Evolutionary conservation across 2,888 invertebrate species (phyloP), one percentile per base, ranked within the genome.

Genomic region (Volucella bombylans): DNA sequence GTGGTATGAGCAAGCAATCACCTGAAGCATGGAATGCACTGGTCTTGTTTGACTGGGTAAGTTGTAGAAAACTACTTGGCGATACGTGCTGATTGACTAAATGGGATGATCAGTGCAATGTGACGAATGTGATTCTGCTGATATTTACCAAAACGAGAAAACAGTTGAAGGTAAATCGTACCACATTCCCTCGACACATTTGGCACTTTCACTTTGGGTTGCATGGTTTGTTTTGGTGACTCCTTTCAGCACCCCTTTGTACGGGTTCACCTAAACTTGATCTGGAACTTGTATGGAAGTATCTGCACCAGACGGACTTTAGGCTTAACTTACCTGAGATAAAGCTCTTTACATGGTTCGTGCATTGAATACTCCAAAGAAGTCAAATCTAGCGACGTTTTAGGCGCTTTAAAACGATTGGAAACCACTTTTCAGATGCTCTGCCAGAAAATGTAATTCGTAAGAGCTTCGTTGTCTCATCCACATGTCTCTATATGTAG

Each of bases 1-100:
- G 67, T 73, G 52, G 15, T 43, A 18, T 62, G 10, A 67, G 73
- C 55, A 43, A 41, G 73, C 55, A 49, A 68, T 23, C 41, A 67
- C 11, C 52, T 31, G 14, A 52, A 9, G n/a, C 41, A 11, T 12
- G 39, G 14, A 15, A 47, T 11, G 39, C 12, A 61, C 55, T 61
- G 38, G 62, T 41, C 47, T 73, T 80, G 31, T 59, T 67, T 59
- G 52, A 18, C 31, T 50, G 52, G 23, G 11, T 62, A 54, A 59
- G 52, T 18, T 14, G 43, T 8, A 23, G 45, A 39, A 11, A 49
- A 14, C 12, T 2, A 11, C 1, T 18, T 11, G 10, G 47, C 1
- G 38, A 15, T 45, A 47, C 64, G 64, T 64, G 68, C 43, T 12
- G 31, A 1, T 15, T 45, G 4, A 47, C 6, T 31, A 31, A 31